Base-by-base conservation (phyloP, 2,797 vertebrate genomes). In the Siniperca obscura region DNA sequence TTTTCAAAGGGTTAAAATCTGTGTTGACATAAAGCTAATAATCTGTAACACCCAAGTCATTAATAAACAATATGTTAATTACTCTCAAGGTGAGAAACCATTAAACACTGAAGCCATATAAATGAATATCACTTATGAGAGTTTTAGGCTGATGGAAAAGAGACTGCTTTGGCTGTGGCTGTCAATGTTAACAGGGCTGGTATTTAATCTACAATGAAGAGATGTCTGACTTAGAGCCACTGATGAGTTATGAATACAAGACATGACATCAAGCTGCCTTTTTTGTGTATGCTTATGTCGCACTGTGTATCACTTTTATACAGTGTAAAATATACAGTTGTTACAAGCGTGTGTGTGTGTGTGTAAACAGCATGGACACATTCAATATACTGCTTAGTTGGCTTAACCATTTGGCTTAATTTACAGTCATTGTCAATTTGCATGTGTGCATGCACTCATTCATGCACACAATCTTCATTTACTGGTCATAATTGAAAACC, bases 401-500 rank as follows among this genome's bases (percentile, higher is more conserved):
- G 57, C 8, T 61, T 30, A 50, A 78, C 66, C 72, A 48, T 13
- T 44, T 62, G 19, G 57, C 10, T 62, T 77, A 75, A 81, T 27
- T 70, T 59, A 50, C 55, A 83, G 42, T 46, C 65, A 74, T 14
- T 36, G 55, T 83, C 30, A 71, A 25, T 73, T 55, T 86, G 55
- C 55, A 34, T 50, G 16, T 6, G n/a, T 73, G 11, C 44, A 16
- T 38, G 19, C 61, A 70, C 55, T 34, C 70, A 65, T 40, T 56
- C 50, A 53, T 42, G 22, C 27, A 78, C 34, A 72, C 46, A 40
- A 36, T 71, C 69, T 81, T 72, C 5, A 59, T 78, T 76, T 85
- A 74, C 64, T 67, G 70, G 25, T 68, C 55, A 88, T 85, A 82
- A 87, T 87, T 85, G 59, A 89, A 89, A 87, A 52, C 25, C 72